Evolutionary conservation across 2,888 invertebrate species (phyloP).

Genomic region (Clanis bilineata): DNA sequence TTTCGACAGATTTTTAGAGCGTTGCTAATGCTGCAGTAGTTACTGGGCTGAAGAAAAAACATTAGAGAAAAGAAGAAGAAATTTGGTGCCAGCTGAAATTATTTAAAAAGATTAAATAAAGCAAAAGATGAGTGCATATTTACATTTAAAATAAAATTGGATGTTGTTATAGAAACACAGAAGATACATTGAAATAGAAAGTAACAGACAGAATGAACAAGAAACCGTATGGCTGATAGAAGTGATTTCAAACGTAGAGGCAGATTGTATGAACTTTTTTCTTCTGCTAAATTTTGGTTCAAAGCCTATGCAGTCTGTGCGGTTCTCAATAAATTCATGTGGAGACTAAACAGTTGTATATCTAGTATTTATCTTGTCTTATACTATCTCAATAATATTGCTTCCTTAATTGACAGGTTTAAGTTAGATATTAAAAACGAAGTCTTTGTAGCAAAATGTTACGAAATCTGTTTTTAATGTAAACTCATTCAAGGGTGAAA

Average conservation of each 20-base stretch:
- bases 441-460: background rate
- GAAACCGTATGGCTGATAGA: background rate
- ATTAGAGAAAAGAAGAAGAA: background rate
- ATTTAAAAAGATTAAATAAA: background rate
- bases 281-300: background rate
- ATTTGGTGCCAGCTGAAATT: background rate
- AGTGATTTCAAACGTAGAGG: background rate
- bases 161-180: background rate
- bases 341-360: background rate
- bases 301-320: background rate
- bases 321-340: background rate
- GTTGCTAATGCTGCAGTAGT: background rate
- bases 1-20: background rate
- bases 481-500: too few species aligned
- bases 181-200: background rate
- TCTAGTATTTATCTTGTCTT: background rate
- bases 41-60: background rate
- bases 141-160: background rate
- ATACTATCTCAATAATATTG: background rate
- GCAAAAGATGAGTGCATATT: background rate
- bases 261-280: background rate
- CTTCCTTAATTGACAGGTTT: slow-evolving; percentile 8
- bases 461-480: too few species aligned
- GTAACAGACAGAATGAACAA: background rate
- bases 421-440: background rate